These are phyloP conservation scores for Zonitis immaculata DNA, from an alignment of 2,888 invertebrate species.

Conservation along the genomic window DNA sequence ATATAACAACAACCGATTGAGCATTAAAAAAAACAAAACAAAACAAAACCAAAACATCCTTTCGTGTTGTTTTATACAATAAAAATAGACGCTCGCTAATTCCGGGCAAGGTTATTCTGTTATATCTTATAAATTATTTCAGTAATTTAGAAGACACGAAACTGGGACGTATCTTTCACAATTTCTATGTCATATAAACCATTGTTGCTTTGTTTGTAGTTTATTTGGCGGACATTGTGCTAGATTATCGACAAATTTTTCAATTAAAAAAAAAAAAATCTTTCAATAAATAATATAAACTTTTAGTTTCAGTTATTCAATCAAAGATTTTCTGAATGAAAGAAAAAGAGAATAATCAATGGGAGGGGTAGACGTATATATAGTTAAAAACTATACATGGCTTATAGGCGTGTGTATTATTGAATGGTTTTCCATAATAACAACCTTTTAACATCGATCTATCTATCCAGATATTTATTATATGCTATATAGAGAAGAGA, in stretches of 20 bases:
- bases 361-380: neutral
- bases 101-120: neutral
- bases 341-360: neutral
- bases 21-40: neutral
- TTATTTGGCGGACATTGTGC: slow-evolving; percentile 1
- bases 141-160: neutral
- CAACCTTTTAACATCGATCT: neutral
- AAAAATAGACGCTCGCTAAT: neutral
- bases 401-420: neutral
- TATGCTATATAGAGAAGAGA: neutral
- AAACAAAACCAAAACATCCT: no score
- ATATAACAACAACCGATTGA: neutral
- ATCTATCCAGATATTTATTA: no score
- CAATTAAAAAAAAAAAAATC: neutral
- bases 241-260: neutral
- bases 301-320: neutral
- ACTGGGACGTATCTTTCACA: slow-evolving; percentile 1
- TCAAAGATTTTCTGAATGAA: neutral
- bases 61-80: no score
- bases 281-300: neutral
- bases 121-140: no score
- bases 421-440: neutral
- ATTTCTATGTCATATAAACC: neutral
- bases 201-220: neutral
- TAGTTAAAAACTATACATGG: neutral